Evolutionary conservation across 2,113 vertebrate species (phyloP).

Genomic region (Chinchilla lanigera): DNA sequence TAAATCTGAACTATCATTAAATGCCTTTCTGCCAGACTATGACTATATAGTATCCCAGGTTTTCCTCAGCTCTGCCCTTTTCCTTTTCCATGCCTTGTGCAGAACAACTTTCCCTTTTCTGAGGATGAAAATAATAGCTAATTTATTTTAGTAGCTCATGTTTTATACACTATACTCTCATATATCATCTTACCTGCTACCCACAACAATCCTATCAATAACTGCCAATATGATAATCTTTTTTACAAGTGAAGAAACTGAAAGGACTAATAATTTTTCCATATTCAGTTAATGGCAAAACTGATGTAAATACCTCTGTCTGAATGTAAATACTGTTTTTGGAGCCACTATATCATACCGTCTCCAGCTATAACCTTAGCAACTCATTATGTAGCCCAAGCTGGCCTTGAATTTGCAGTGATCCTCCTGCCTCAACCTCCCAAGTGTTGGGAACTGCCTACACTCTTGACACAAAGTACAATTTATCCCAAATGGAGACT

Average conservation of each 20-base stretch:
- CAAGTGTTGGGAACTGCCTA: not conserved
- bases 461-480: not conserved
- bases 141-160: not conserved
- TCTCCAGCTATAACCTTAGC: not conserved
- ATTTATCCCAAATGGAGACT: not conserved
- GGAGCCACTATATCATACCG: not conserved
- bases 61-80: not conserved
- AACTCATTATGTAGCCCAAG: not conserved
- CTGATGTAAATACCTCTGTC: not conserved
- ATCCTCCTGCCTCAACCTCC: not conserved
- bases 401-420: not conserved
- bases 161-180: not conserved
- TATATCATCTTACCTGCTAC: not conserved
- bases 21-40: not conserved
- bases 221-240: not conserved
- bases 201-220: not conserved
- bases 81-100: not conserved
- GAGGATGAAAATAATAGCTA: constrained; percentile 8
- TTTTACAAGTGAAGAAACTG: not conserved
- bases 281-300: not conserved
- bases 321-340: not conserved
- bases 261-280: constrained; percentile 7
- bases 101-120: not conserved
- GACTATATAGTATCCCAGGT: not conserved
- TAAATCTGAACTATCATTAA: constrained; percentile 4